phyloP scores from a whole-genome alignment of 2,888 invertebrate species.

The Chloroclysta siterata region DNA sequence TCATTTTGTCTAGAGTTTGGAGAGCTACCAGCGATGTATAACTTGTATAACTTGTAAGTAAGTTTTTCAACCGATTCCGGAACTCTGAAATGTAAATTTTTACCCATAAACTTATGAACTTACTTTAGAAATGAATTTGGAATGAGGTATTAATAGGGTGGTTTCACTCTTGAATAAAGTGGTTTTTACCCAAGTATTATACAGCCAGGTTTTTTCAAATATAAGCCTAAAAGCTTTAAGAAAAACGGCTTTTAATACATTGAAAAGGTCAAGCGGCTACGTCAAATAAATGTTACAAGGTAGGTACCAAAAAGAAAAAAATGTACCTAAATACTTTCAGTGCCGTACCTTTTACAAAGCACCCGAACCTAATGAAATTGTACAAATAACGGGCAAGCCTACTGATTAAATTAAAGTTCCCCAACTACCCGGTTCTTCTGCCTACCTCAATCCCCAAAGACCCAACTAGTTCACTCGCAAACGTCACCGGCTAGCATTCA shows the following conservation, averaged over 20 bases:
- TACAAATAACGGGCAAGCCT: slow-evolving; percentile 33
- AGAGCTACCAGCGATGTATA: no score
- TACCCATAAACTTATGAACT: slow-evolving; percentile 38
- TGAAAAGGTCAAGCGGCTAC: background rate
- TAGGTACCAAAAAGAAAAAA: background rate
- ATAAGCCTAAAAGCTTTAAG: background rate
- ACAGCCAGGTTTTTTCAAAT: background rate
- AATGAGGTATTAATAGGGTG: slow-evolving; percentile 30
- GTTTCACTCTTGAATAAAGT: slow-evolving; percentile 4
- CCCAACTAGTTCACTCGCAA: slow-evolving; percentile 37
- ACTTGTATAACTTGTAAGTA: background rate
- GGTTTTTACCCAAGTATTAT: background rate
- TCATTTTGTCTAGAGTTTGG: no score
- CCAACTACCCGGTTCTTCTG: slow-evolving; percentile 29
- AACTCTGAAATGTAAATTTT: slow-evolving; percentile 36
- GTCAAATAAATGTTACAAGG: slow-evolving; percentile 3
- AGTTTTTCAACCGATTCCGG: slow-evolving; percentile 4
- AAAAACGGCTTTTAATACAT: background rate
- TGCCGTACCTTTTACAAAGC: slow-evolving; percentile 20
- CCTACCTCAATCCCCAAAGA: slow-evolving; percentile 32
- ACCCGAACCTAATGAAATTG: slow-evolving; percentile 28
- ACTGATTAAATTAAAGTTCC: slow-evolving; percentile 35
- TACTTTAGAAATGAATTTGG: slow-evolving; percentile 36
- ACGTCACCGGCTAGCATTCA: background rate
- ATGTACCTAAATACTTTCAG: slow-evolving; percentile 13